phyloP scores from a whole-genome alignment of 2,797 vertebrate genomes.

The Eutrigla gurnardus region DNA sequence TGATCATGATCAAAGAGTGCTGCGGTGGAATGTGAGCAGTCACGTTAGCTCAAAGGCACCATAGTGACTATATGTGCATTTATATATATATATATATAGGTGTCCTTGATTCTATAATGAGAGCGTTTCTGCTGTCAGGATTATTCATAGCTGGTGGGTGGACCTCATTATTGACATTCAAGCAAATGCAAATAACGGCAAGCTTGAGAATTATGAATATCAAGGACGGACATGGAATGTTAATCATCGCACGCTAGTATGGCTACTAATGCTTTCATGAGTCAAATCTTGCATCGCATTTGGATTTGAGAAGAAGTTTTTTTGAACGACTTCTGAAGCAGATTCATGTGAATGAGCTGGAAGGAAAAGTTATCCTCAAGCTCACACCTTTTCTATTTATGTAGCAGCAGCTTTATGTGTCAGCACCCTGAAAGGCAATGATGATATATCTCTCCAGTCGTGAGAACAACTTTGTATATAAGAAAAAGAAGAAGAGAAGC shows the following conservation, averaged over 20 bases:
- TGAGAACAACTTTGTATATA: conserved; percentile 14
- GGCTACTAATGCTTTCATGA: no score
- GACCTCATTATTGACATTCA: conserved; percentile 65
- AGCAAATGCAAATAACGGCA: conserved; percentile 55
- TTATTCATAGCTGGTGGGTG: conserved; percentile 69
- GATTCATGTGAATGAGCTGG: conserved; percentile 23
- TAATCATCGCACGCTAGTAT: conserved; percentile 1
- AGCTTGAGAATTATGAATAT: conserved; percentile 31
- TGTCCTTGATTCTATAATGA: conserved; percentile 68
- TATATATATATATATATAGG: not conserved
- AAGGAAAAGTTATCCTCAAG: conserved; percentile 31
- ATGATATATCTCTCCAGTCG: conserved; percentile 51
- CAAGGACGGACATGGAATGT: conserved; percentile 42
- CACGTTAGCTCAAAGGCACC: conserved; percentile 46
- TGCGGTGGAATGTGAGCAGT: conserved; percentile 44
- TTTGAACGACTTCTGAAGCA: not conserved
- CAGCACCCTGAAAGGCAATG: conserved; percentile 56
- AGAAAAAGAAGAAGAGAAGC: conserved; percentile 19
- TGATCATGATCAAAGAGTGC: conserved; percentile 61
- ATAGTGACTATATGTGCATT: conserved; percentile 10
- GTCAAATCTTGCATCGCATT: no score
- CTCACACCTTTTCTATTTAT: conserved; percentile 52
- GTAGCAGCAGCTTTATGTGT: conserved; percentile 48
- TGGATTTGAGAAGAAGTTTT: no score
- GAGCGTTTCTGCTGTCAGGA: conserved; percentile 44